Base-by-base conservation (phyloP, 2,888 invertebrate species). In the Idaea aversata region DNA sequence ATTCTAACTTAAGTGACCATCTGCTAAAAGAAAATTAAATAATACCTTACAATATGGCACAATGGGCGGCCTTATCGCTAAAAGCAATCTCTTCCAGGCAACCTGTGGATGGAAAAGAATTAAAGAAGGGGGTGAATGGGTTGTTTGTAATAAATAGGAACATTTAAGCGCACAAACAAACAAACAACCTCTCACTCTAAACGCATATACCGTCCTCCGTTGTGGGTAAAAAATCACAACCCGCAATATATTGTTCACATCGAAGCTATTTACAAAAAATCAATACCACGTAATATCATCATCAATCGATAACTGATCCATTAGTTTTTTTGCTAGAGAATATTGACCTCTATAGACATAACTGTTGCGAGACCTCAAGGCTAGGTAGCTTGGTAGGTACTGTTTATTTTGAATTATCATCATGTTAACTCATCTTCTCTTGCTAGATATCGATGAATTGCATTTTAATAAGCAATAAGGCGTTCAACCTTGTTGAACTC, bases 281-380 rank as follows among this genome's bases (percentile, higher is more conserved):
- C 47, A 47, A 47, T 47, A 47, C 47, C 10, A 64, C 67, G 67
- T 67, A 6, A 10, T 62, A 7, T 34, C 61, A 16, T 70, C 70
- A 63, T 68, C 65, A 65, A 69, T 63, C 65, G 62, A 66, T 68
- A 63, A 63, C 59, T 66, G 63, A 67, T 65, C 65, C 57, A 69
- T 64, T 66, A n/a, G 62, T 74, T 70, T 72, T 74, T 47, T 13
- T 64, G 59, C 62, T 64, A 63, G 13, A 66, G 71, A 71, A 69
- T 72, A 59, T 71, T 71, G 72, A 72, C 68, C 74, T 63, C 71
- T 67, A 67, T 64, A 58, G 67, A 63, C 61, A 62, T 71, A 72
- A 71, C 72, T 72, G 74, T 74, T 67, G 61, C 63, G 59, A 67
- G 71, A 70, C 64, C 67, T 71, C 70, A 71, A 70, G 70, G 72